Conservation (phyloP, 2,797 vertebrate genomes). For the Neomorphus geoffroyi region DNA sequence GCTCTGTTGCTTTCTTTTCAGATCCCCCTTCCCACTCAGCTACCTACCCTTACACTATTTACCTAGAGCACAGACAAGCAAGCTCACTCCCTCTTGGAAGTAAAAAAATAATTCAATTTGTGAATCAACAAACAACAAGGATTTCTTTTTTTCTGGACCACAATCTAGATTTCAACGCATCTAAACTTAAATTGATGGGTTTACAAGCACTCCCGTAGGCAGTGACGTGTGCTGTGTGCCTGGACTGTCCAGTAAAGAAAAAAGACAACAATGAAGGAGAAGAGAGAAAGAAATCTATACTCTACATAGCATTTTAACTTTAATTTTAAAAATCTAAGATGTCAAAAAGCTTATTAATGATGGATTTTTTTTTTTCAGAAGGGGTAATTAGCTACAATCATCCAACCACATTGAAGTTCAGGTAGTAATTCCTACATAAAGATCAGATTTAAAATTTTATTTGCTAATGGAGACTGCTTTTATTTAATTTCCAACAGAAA, state of each 20-base stretch:
- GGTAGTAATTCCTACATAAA: background rate
- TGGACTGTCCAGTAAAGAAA: background rate
- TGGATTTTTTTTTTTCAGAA: background rate
- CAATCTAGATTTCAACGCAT: background rate
- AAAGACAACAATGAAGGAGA: background rate
- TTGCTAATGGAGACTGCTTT: background rate
- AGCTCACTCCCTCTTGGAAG: background rate
- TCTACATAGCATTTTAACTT: background rate
- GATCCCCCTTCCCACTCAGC: background rate
- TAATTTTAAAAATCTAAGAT: background rate
- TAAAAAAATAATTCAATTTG: background rate
- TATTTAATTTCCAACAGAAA: background rate
- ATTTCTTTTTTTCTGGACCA: background rate
- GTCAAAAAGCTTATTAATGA: background rate
- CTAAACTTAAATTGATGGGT: constrained; percentile 32
- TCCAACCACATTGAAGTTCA: background rate
- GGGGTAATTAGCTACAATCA: background rate
- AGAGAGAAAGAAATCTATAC: background rate
- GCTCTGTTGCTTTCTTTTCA: background rate
- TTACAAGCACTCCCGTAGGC: constrained; percentile 8
- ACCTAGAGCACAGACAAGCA: background rate
- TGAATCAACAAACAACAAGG: background rate
- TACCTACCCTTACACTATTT: constrained; percentile 24
- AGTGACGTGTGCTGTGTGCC: constrained; percentile 7
- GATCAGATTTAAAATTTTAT: background rate